Conservation (phyloP, 2,797 vertebrate species). For the Pseudochirops cupreus region DNA sequence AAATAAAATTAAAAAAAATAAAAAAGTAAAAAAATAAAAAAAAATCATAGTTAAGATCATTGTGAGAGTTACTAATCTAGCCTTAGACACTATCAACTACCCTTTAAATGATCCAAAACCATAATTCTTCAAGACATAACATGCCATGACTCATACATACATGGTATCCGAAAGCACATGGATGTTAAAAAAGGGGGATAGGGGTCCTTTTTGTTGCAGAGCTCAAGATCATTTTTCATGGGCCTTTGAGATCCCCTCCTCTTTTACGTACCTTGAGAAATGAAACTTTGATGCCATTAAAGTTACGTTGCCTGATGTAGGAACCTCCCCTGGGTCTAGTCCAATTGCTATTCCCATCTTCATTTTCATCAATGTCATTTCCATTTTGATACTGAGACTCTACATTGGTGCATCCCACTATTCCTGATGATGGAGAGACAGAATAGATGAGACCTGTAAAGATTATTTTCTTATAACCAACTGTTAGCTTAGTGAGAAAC, state of each 20-base stretch:
- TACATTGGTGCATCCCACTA: neutral
- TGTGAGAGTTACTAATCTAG: too few relatives aligned
- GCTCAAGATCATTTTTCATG: neutral
- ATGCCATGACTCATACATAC: neutral
- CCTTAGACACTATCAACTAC: too few relatives aligned
- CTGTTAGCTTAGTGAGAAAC: neutral
- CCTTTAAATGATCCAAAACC: neutral
- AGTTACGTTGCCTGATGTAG: neutral
- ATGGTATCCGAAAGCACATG: neutral
- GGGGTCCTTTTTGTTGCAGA: neutral
- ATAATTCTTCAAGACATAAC: neutral
- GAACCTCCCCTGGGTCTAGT: neutral
- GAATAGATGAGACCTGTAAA: neutral
- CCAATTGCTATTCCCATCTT: neutral
- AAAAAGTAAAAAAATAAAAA: too few relatives aligned
- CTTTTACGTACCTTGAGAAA: neutral
- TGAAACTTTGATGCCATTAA: neutral
- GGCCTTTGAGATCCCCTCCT: neutral
- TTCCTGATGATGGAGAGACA: neutral
- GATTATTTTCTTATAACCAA: neutral
- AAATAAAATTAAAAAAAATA: too few relatives aligned
- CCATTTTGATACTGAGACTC: neutral
- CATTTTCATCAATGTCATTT: neutral
- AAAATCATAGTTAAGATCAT: neutral
- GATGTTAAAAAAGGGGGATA: neutral